Evolutionary conservation across 2,797 vertebrate species (phyloP).

Genomic region (Alexandromys oeconomus): DNA sequence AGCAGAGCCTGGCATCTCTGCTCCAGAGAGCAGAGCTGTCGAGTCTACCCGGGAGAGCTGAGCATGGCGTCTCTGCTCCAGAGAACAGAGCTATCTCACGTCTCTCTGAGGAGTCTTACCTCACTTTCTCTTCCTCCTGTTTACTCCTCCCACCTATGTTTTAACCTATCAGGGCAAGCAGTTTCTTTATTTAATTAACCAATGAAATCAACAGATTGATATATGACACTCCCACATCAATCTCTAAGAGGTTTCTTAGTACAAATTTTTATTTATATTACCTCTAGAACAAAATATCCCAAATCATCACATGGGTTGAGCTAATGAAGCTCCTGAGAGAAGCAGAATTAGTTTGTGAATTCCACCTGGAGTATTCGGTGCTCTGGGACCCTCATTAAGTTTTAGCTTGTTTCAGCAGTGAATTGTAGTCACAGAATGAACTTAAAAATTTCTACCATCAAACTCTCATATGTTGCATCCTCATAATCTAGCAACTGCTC

Average conservation of each 20-base stretch:
- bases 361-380: not conserved
- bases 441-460: not conserved
- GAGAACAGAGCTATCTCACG: no score
- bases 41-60: no score
- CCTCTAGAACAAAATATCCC: not conserved
- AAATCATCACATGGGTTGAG: not conserved
- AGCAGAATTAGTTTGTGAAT: not conserved
- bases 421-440: not conserved
- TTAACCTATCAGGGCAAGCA: no score
- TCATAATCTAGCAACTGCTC: not conserved
- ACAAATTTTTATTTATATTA: not conserved
- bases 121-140: no score
- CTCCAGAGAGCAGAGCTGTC: no score
- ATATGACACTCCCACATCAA: no score
- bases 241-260: not conserved
- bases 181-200: no score
- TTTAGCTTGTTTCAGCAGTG: not conserved
- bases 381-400: not conserved
- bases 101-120: no score
- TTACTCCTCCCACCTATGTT: no score
- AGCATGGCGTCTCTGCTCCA: no score
- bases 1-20: no score
- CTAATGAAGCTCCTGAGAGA: not conserved
- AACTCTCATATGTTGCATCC: not conserved
- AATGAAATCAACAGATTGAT: no score